These are phyloP conservation scores for Lutjanus campechanus DNA, from an alignment of 2,797 vertebrate species.

Conservation along the genomic window DNA sequence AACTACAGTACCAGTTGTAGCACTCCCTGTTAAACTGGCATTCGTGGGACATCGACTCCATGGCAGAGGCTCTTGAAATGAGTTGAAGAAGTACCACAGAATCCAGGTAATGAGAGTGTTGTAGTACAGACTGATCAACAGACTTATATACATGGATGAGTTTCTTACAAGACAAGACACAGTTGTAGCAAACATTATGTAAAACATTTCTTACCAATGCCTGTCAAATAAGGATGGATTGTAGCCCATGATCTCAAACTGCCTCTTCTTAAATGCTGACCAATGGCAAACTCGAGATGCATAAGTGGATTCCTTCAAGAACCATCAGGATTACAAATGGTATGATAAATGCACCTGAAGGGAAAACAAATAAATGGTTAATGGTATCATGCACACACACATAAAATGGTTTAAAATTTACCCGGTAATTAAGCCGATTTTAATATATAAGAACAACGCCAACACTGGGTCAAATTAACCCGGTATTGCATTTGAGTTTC, in stretches of 20 bases:
- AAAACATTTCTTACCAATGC: constrained; percentile 85
- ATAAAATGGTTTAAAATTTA: no score
- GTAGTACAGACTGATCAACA: constrained; percentile 92
- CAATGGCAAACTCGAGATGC: constrained; percentile 93
- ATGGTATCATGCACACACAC: no score
- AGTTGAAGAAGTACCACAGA: constrained; percentile 97
- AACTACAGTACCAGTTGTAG: background rate
- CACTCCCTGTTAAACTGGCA: constrained; percentile 86
- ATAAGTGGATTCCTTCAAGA: constrained; percentile 91
- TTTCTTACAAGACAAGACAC: background rate
- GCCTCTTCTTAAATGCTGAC: constrained; percentile 91
- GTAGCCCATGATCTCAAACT: constrained; percentile 89
- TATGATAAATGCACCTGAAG: constrained; percentile 94
- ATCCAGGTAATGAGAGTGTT: constrained; percentile 95
- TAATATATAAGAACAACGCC: no score
- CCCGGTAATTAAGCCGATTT: no score
- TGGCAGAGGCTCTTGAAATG: constrained; percentile 93
- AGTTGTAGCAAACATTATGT: background rate
- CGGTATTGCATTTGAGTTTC: no score
- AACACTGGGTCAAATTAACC: no score
- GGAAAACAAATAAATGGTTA: background rate
- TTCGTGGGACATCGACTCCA: constrained; percentile 90
- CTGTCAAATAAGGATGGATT: constrained; percentile 89
- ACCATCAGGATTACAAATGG: constrained; percentile 93
- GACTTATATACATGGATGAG: constrained; percentile 90